Evolutionary conservation across 64 coral and sea anemone species (phyloP), one percentile per base, ranked within the genome.

Genomic region (Stichodactyla helianthus): DNA sequence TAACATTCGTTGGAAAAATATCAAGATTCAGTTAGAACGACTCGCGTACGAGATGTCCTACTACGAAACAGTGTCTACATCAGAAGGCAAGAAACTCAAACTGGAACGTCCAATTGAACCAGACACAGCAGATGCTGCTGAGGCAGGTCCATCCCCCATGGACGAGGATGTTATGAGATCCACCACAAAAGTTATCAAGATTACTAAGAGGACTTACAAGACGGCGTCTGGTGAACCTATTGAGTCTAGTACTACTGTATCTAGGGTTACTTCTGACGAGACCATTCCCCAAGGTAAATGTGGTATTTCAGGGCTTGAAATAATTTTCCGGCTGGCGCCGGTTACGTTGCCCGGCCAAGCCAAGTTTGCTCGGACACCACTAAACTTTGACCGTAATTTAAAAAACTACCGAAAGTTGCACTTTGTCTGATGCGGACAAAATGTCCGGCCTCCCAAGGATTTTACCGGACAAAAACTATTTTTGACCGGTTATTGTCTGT

Each of bases 201-300:
- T 97, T 20, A 97, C 94, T 0, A 97, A 97, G 81, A 89, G 83
- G 71, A 97, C 94, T 6, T 97, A 93, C 81, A 89, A 87, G 19
- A 90, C 91, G 12, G 85, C 88, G 28, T 84, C 82, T 0, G 94
- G 94, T 11, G 82, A 82, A 65, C 94, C 94, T 58, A 86, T 92
- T 19, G 94, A 97, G 77, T 87, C 93, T n/a, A 88, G 89, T 19
- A 95, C 93, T 15, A 95, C 93, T 35, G 93, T 95, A 19, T 88
- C 91, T 51, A 82, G 87, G 13, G 88, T 93, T 11, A 92, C 90
- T 20, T 91, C 93, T 63, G 89, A 71, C 6, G 89, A 90, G 31
- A 84, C 53, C 14, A 60, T 90, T 53, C 44, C 57, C 53, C 82
- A 90, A 55, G 89, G 89, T 90, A 78, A 82, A 79, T 20, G 54